phyloP scores from a whole-genome alignment of 2,113 vertebrate species.

The Verasper variegatus region DNA sequence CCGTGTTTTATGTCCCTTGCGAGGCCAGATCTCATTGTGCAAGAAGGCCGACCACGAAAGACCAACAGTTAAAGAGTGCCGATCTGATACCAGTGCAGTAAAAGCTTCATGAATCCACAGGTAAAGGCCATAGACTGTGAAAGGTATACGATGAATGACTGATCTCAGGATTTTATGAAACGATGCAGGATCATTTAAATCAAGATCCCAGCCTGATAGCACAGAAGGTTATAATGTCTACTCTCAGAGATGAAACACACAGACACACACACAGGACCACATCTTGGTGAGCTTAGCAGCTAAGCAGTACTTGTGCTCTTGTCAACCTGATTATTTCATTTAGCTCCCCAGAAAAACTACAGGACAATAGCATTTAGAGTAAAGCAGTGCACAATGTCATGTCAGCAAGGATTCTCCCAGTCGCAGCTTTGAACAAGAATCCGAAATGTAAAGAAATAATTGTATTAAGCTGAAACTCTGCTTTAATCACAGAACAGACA shows the following conservation, averaged over 20 bases:
- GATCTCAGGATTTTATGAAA: too few relatives aligned
- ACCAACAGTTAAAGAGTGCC: too few relatives aligned
- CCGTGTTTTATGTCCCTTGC: too few relatives aligned
- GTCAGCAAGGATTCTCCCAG: background rate
- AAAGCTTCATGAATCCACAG: too few relatives aligned
- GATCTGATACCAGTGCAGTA: too few relatives aligned
- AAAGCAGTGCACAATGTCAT: conserved; percentile 9
- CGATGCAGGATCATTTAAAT: too few relatives aligned
- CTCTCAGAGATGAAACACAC: background rate
- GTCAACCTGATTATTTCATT: background rate
- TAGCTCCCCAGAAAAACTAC: background rate
- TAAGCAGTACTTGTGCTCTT: conserved; percentile 12
- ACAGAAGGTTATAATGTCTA: background rate
- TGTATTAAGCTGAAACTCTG: background rate
- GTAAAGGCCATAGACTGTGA: too few relatives aligned
- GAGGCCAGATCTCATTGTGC: too few relatives aligned
- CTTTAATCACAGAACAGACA: background rate
- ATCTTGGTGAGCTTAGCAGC: background rate
- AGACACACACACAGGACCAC: conserved; percentile 11
- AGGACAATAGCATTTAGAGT: background rate
- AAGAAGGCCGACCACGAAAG: too few relatives aligned
- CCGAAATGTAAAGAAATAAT: background rate
- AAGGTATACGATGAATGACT: too few relatives aligned
- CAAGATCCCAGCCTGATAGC: too few relatives aligned
- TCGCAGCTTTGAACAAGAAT: conserved; percentile 8